Percentiles rank a stretch among this genome's conserved stretches.
Conservation (phyloP, 2,888 invertebrate genomes). For the Geophilus truncorum region DNA sequence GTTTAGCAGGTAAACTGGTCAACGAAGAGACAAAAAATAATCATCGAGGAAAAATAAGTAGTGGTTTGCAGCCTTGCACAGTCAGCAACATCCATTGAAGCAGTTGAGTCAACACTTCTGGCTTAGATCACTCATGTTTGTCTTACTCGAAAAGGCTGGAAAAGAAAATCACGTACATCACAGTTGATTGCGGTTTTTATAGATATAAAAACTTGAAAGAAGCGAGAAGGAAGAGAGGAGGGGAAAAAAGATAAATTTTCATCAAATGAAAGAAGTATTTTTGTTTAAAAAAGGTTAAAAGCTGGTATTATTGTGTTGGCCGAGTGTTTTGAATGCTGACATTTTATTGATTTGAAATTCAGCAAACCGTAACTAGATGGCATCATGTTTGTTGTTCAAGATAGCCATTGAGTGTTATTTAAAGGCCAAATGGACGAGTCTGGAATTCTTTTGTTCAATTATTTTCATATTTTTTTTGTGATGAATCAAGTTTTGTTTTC, state of each 20-base stretch:
- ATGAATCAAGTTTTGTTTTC: too few relatives aligned
- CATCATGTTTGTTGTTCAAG: neutral
- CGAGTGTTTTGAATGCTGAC: neutral
- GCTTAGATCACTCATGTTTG: slow-evolving; percentile 7
- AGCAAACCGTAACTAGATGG: slow-evolving; percentile 4
- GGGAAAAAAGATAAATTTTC: too few relatives aligned
- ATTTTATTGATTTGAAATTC: slow-evolving; percentile 2
- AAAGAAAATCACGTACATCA: neutral
- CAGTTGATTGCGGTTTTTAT: neutral
- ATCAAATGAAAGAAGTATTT: too few relatives aligned
- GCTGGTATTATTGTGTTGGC: too few relatives aligned
- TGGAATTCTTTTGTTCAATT: too few relatives aligned
- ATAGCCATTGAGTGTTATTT: neutral
- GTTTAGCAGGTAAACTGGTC: slow-evolving; percentile 5
- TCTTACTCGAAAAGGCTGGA: neutral
- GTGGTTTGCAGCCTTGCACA: neutral
- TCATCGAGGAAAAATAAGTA: neutral
- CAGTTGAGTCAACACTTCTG: slow-evolving; percentile 16
- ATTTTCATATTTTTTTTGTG: too few relatives aligned
- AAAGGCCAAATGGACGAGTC: too few relatives aligned
- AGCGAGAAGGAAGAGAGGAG: too few relatives aligned
- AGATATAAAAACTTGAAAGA: too few relatives aligned
- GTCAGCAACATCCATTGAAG: slow-evolving; percentile 2
- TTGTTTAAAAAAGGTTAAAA: too few relatives aligned
- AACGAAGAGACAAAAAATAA: slow-evolving; percentile 2